Conservation (phyloP, 2,113 vertebrate genomes). For the Myotis lucifugus region DNA sequence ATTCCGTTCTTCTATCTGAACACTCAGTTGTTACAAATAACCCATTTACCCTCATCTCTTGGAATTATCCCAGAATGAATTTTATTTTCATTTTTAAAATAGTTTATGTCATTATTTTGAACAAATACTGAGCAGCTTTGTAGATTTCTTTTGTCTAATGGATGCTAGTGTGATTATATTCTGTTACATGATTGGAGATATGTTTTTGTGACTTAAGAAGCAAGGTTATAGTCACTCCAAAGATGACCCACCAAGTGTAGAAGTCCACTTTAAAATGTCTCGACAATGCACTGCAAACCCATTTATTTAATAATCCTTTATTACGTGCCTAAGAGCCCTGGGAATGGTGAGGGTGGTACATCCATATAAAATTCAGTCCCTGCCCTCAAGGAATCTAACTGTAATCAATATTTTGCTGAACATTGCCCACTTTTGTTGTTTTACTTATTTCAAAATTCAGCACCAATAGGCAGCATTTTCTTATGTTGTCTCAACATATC, state of each 20-base stretch:
- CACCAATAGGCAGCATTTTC: background rate
- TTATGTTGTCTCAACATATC: background rate
- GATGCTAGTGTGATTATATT: background rate
- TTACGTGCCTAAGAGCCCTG: background rate
- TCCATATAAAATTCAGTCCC: background rate
- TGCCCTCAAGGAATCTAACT: background rate
- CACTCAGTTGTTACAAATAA: background rate
- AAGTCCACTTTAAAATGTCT: background rate
- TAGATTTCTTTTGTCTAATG: background rate
- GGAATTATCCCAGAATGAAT: slow-evolving; percentile 29
- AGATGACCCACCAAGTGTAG: background rate
- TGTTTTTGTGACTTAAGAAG: slow-evolving; percentile 36
- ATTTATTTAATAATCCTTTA: background rate
- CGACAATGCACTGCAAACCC: background rate
- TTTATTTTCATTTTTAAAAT: slow-evolving; percentile 37
- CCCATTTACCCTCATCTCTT: background rate
- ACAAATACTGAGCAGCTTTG: background rate
- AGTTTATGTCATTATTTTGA: slow-evolving; percentile 28
- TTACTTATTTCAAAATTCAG: background rate
- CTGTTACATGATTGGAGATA: background rate
- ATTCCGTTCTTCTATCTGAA: background rate
- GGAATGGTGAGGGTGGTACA: background rate
- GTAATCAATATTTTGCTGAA: background rate
- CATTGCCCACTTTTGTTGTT: background rate
- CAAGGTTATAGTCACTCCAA: background rate